A percentile compares a stretch with the other conserved stretches of the same genome.
phyloP scores from a whole-genome alignment of 2,113 vertebrate species.

The Psilopogon haemacephalus region DNA sequence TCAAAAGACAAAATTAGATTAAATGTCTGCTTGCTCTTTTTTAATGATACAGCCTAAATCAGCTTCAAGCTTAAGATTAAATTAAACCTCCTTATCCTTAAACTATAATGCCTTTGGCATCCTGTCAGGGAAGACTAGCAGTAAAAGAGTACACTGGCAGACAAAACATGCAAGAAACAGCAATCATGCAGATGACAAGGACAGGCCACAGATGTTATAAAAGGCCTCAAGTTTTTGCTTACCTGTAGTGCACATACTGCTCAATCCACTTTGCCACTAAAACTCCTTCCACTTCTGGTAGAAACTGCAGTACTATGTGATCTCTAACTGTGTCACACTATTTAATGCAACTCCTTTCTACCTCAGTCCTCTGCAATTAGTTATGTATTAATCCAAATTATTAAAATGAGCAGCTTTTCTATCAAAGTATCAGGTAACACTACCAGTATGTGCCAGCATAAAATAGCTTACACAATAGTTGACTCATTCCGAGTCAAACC shows the following conservation, averaged over 20 bases:
- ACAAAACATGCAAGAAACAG: background rate
- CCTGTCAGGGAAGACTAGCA: background rate
- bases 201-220: background rate
- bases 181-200: background rate
- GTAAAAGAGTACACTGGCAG: background rate
- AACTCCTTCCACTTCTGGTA: background rate
- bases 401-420: background rate
- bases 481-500: background rate
- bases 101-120: background rate
- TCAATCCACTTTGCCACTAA: background rate
- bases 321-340: background rate
- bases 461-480: background rate
- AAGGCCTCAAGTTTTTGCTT: background rate
- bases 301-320: background rate
- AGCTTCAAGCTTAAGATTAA: background rate
- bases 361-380: background rate
- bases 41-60: background rate
- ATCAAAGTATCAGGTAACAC: background rate
- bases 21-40: background rate
- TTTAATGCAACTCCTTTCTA: background rate
- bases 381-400: background rate
- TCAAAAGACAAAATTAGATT: background rate
- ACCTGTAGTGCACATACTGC: background rate
- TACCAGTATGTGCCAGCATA: background rate
- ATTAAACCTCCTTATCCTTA: background rate